A percentile compares a stretch with the other conserved stretches of the same genome.
phyloP scores from a whole-genome alignment of 1,140 invertebrate genomes.

The Rhizoglyphus robini region DNA sequence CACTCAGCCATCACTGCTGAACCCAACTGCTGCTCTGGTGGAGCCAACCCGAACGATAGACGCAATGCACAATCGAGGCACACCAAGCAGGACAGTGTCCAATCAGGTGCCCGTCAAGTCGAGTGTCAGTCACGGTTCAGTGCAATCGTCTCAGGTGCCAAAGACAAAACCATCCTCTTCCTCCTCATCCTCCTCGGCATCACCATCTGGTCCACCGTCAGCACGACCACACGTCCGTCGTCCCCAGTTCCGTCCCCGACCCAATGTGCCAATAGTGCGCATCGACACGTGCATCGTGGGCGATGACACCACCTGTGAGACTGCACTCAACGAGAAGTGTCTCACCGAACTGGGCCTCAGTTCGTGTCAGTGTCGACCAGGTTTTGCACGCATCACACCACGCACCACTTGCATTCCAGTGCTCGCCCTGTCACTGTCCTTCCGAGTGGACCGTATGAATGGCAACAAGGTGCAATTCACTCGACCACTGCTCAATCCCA shows the following conservation, averaged over 20 bases:
- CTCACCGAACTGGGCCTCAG: conserved; percentile 76
- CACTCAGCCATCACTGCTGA: background rate
- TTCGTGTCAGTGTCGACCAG: conserved; percentile 72
- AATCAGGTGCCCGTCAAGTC: background rate
- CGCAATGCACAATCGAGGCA: conserved; percentile 7
- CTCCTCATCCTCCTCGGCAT: background rate
- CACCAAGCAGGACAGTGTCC: conserved; percentile 11
- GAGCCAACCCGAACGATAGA: conserved; percentile 5
- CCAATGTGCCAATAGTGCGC: conserved; percentile 33
- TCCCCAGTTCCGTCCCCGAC: conserved; percentile 24
- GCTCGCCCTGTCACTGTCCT: conserved; percentile 53
- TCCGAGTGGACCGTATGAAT: conserved; percentile 66
- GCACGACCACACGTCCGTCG: conserved; percentile 19
- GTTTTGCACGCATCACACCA: conserved; percentile 48
- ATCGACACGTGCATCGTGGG: conserved; percentile 90
- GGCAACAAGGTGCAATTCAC: conserved; percentile 59
- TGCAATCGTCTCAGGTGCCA: no score
- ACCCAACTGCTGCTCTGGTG: background rate
- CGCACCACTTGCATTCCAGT: conserved; percentile 21
- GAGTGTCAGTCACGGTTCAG: no score
- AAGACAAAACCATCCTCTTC: background rate
- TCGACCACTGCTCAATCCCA: conserved; percentile 51
- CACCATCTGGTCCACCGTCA: background rate
- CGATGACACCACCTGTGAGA: conserved; percentile 78
- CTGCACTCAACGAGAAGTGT: conserved; percentile 69